phyloP scores from a whole-genome alignment of 2,113 vertebrate genomes.

The Cairina moschata region DNA sequence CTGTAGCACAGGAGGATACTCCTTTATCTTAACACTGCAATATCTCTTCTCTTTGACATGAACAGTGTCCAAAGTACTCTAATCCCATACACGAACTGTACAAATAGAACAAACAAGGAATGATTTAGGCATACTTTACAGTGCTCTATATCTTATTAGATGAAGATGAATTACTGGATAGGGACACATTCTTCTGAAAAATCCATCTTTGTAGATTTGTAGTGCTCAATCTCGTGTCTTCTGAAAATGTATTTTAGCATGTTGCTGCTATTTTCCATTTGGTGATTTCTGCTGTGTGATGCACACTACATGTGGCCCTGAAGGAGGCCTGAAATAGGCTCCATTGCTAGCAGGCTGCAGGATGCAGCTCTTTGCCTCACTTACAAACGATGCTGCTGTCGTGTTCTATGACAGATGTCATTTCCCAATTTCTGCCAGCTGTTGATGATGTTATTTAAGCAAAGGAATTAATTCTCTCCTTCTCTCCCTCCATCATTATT shows the following conservation, averaged over 20 bases:
- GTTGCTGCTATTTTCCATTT: neutral
- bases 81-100: neutral
- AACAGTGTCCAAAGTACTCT: slow-evolving; percentile 18
- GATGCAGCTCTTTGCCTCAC: neutral
- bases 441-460: neutral
- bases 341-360: neutral
- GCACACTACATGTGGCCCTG: neutral
- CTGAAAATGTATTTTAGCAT: neutral
- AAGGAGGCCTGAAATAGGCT: neutral
- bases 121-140: slow-evolving; percentile 38
- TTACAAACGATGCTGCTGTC: neutral
- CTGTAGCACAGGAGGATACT: neutral
- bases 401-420: neutral
- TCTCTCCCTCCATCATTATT: neutral
- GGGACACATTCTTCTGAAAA: slow-evolving; percentile 8
- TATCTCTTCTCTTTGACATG: slow-evolving; percentile 29
- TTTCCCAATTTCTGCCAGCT: slow-evolving; percentile 4
- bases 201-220: slow-evolving; percentile 35
- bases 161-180: slow-evolving; percentile 36
- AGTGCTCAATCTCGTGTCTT: neutral
- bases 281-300: neutral
- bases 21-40: slow-evolving; percentile 3
- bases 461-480: neutral
- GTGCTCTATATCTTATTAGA: neutral
- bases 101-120: slow-evolving; percentile 34